Conservation (phyloP, 2,113 vertebrate genomes). For the Suricata suricatta region DNA sequence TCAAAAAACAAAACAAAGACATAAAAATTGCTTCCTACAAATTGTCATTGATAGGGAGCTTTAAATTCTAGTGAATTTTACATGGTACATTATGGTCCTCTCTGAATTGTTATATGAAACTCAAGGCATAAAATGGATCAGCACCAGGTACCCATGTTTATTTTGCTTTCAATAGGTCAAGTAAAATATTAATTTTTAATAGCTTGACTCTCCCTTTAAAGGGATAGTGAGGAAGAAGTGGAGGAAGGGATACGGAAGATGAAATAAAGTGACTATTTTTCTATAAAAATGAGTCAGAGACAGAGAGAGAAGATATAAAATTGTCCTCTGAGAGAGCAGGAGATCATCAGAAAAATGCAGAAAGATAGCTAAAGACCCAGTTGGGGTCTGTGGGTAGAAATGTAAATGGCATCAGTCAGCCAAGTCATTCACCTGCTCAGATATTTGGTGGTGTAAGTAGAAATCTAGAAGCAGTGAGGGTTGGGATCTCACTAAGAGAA, state of each 20-base stretch:
- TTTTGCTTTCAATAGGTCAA: background rate
- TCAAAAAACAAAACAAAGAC: too few relatives aligned
- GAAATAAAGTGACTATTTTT: background rate
- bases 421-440: background rate
- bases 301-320: background rate
- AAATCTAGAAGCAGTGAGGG: background rate
- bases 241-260: background rate
- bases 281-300: background rate
- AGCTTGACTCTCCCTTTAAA: background rate
- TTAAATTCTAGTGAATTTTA: background rate
- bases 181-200: background rate
- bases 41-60: background rate
- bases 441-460: background rate
- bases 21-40: background rate
- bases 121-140: background rate
- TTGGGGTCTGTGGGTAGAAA: background rate
- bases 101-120: background rate
- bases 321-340: background rate
- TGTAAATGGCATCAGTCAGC: background rate
- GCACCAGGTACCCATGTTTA: background rate
- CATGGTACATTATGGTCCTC: background rate
- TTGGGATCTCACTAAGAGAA: background rate
- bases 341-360: background rate
- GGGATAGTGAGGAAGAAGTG: background rate
- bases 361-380: background rate